Base-by-base conservation (phyloP, 2,113 vertebrate species). In the Hippolais icterina region DNA sequence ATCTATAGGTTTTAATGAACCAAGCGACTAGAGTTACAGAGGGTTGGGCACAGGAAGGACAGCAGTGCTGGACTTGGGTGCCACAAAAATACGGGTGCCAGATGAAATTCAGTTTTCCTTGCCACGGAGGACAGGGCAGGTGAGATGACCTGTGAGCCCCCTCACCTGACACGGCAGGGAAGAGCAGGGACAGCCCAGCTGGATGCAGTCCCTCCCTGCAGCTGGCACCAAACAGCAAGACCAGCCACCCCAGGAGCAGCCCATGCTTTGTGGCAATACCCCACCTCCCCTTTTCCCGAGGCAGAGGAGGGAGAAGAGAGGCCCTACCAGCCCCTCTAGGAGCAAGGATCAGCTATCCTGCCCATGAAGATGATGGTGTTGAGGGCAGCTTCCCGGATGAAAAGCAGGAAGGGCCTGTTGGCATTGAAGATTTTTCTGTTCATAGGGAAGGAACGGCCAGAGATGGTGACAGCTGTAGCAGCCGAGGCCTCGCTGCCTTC, bases 401-500 rank as follows among this genome's bases (percentile, higher is more conserved):
- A 95, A 46, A 99, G 96, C 88, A 99, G 97, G 97, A 99, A 99
- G 10, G 99, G 99, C n/a, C 97, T 97, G 90, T 99, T 97, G 72
- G 99, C 99, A 7, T 96, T 92, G 90, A 99, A 99, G 35, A 97
- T 86, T 64, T 98, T 97, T 31, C 97, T 98, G 89, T 97, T 95
- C 10, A 97, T 50, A 84, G 98, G 98, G 82, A 99, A 94, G 19
- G 99, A 99, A 20, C 99, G 99, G 19, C 99, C 99, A 0, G 97
- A 61, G 4, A 98, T 86, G 4, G 97, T 47, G 8, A 99, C 96
- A 0, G 91, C 89, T 1, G 98, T 99, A 10, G 98, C 94, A 1
- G 99, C 99, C 0, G 99, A 97, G 3, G 99, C 99, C 93, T 99
- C 99, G 0, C 99, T 99, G 95, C 99, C 99, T 93, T 99, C 99